Base-by-base conservation (phyloP, 2,113 vertebrate genomes). In the Archilochus colubris region DNA sequence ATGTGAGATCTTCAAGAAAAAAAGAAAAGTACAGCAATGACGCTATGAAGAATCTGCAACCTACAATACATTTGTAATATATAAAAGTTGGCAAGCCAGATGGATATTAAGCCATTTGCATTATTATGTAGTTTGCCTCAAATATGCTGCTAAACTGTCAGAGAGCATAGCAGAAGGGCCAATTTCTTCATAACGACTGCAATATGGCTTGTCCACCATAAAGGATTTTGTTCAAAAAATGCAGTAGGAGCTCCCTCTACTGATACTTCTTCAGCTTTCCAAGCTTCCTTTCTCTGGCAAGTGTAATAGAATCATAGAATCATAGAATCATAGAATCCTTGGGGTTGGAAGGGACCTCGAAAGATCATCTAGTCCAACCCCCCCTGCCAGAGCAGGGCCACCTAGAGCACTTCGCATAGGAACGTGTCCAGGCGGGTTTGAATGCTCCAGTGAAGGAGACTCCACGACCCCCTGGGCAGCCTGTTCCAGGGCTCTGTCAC, bases 221-320 rank as follows among this genome's bases (percentile, higher is more conserved):
- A 81, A 69, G 12, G 8, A 27, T 15, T 14, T 28, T 12, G 51
- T 76, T 22, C n/a, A 69, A 96, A 58, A 76, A 18, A 69, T 94
- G 94, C 80, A 11, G 40, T 61, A 72, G 84, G 95, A 97, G 96
- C 95, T 94, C 96, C 96, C 96, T 96, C 97, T 97, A 76, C 79
- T 77, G 96, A 36, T 57, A 33, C 4, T 51, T 93, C 40, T 82
- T 57, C 57, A 64, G 33, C 21, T 58, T 78, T 46, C 44, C 61
- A 22, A 86, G 30, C 7, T 66, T 80, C 19, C 43, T 74, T 19
- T 11, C 21, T 69, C 63, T 40, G 36, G 9, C 16, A 83, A 44
- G 9, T 16, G 20, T 38, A 59, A 12, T 11, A n/a, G n/a, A n/a
- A n/a, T n/a, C n/a, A n/a, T n/a, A n/a, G n/a, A n/a, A n/a, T n/a